Evolutionary conservation across 2,797 vertebrate species (phyloP), one percentile per base, ranked within the genome.

Genomic region (Amphiprion clarkii): DNA sequence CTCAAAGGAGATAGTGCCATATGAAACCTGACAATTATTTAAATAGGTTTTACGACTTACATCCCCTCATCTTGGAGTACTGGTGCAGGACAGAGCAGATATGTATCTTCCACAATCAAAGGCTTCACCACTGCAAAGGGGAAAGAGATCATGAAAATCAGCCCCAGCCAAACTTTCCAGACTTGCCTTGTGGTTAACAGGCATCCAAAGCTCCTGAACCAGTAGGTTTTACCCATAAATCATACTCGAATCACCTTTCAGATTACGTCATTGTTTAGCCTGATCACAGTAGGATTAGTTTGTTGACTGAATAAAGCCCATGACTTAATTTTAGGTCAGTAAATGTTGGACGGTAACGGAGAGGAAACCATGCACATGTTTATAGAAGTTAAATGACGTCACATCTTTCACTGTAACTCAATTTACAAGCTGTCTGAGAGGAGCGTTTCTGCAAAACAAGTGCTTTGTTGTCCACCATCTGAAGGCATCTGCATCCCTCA

Each of bases 21-120:
- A n/a, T 73, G 6, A 78, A 74, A 82, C n/a, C 67, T 64, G 14
- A 16, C 16, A 52, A 81, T 73, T 56, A 63, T 76, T 78, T 23
- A 23, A 84, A 64, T 56, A 31, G 57, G 49, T 55, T 23, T 17
- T 7, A 40, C 5, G 5, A 95, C 97, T 87, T 96, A 99, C 98
- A 97, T 98, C 93, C 98, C 97, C 89, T 97, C 97, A 79, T 99
- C 97, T 85, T 90, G 93, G 44, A 99, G 95, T 51, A 99, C 93
- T 5, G 98, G 98, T 0, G 98, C 98, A 19, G 97, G 97, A 83
- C 98, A 99, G 49, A 99, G 96, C 39, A 99, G 93, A 78, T 99
- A 98, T 0, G 97, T 98, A 61, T 99, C 97, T 87, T 98, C 96
- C 61, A 99, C 98, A 29, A 97, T 86, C 71, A 99, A 93, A 23